Evolutionary conservation across 2,797 vertebrate genomes (phyloP), one percentile per base, ranked within the genome.

Genomic region (Yasuhikotakia modesta): DNA sequence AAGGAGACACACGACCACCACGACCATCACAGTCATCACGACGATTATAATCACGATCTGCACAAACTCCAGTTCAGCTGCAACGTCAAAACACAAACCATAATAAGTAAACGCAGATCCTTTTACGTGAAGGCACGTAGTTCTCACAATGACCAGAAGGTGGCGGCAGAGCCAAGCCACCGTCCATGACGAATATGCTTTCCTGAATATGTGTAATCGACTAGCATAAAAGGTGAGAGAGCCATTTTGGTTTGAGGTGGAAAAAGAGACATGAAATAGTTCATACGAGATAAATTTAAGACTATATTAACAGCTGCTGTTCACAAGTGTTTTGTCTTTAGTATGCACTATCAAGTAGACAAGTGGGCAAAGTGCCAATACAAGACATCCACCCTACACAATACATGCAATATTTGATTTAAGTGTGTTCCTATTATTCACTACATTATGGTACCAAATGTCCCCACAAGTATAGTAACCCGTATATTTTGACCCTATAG

Each of bases 61-160:
- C 85, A 96, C 95, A 84, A 96, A 96, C 91, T 96, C 95, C 94
- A 96, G 86, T 90, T 95, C 94, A 88, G 95, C 95, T 96, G 91
- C 55, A 92, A 88, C 45, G 73, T 57, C 73, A 7, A 52, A 68
- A 66, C 1, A 78, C 50, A 85, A 3, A 14, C 46, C 43, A 30
- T 17, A n/a, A 79, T 52, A 80, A 14, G 55, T 21, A 13, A 27
- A 13, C 39, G 43, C 43, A 58, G 13, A 16, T n/a, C n/a, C n/a
- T n/a, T n/a, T n/a, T n/a, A 1, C 68, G 4, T 10, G 32, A 2
- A 70, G 22, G 19, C 16, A 32, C 14, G 76, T 30, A 71, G 50
- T 32, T 80, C 17, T 70, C 7, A 35, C 70, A 70, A 17, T 43
- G 22, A 52, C 81, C 79, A 83, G 70, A 74, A 75, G 84, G 69